Evolutionary conservation across 2,113 vertebrate species (phyloP).

Genomic region (Rhynchomys soricoides): DNA sequence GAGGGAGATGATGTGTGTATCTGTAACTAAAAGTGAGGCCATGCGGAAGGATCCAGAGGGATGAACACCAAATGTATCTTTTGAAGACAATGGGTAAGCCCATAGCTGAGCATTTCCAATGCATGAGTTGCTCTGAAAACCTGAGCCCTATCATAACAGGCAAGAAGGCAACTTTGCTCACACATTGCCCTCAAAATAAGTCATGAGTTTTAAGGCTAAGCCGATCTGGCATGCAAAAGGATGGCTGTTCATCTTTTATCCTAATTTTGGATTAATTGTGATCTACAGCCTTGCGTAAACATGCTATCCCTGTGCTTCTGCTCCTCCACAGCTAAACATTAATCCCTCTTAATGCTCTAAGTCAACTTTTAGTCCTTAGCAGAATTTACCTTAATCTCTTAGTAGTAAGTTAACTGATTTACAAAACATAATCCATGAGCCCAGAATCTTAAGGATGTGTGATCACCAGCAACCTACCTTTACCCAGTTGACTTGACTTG

Average conservation of each 20-base stretch:
- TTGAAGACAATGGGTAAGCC: conserved; percentile 71
- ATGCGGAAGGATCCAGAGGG: conserved; percentile 51
- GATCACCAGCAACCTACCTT: conserved; percentile 79
- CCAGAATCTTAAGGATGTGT: conserved; percentile 88
- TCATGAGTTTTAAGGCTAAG: conserved; percentile 93
- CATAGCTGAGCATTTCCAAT: conserved; percentile 81
- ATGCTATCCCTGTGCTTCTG: conserved; percentile 93
- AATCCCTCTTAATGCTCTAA: conserved; percentile 99
- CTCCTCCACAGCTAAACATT: conserved; percentile 98
- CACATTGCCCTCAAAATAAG: conserved; percentile 91
- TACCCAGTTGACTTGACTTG: conserved; percentile 55
- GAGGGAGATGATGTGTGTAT: not conserved
- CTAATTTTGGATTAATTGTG: conserved; percentile 99
- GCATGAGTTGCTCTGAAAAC: conserved; percentile 76
- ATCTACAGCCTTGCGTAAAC: conserved; percentile 97
- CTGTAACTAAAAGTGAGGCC: conserved; percentile 61
- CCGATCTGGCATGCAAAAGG: conserved; percentile 91
- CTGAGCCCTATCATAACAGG: conserved; percentile 82
- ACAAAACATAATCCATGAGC: conserved; percentile 93
- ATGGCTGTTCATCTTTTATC: conserved; percentile 99
- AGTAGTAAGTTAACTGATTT: conserved; percentile 95
- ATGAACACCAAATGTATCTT: conserved; percentile 77
- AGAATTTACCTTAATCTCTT: conserved; percentile 99
- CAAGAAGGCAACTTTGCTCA: conserved; percentile 85
- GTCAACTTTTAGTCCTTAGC: conserved; percentile 99